Evolutionary conservation across 2,113 vertebrate genomes (phyloP).

Genomic region (Acinonyx jubatus): DNA sequence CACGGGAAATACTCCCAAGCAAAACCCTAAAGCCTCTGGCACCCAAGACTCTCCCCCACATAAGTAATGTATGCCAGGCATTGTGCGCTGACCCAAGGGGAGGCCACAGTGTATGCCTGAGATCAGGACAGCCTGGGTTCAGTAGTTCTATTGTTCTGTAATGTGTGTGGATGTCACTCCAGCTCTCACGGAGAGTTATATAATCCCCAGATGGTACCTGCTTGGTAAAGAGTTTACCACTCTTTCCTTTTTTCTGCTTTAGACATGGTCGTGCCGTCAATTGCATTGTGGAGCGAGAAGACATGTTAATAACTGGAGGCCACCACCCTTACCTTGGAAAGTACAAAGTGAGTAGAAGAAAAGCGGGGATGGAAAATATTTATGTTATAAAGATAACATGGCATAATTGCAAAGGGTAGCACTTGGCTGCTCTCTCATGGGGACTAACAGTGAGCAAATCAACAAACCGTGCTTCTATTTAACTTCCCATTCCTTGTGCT

Average conservation of each 20-base stretch:
- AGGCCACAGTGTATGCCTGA: neutral
- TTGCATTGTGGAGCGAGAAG: slow-evolving; percentile 88
- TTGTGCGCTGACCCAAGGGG: neutral
- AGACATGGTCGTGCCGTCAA: slow-evolving; percentile 86
- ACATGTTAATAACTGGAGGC: slow-evolving; percentile 89
- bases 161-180: fast-evolving
- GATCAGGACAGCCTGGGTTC: neutral
- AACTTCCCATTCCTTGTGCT: neutral
- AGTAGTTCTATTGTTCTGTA: neutral
- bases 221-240: neutral
- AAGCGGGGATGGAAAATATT: fast-evolving
- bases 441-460: neutral
- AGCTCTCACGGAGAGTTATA: neutral
- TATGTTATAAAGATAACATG: neutral
- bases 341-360: slow-evolving; percentile 85
- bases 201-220: neutral
- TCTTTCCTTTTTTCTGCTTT: neutral
- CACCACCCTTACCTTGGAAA: slow-evolving; percentile 88
- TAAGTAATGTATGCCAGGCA: fast-evolving
- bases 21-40: neutral
- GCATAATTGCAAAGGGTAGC: neutral
- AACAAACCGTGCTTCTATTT: neutral
- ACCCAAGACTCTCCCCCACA: neutral
- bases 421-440: neutral
- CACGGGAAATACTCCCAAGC: neutral